These are phyloP conservation scores for Rhabdophis nuchalis DNA, from an alignment of 2,797 vertebrate species.

Conservation along the genomic window DNA sequence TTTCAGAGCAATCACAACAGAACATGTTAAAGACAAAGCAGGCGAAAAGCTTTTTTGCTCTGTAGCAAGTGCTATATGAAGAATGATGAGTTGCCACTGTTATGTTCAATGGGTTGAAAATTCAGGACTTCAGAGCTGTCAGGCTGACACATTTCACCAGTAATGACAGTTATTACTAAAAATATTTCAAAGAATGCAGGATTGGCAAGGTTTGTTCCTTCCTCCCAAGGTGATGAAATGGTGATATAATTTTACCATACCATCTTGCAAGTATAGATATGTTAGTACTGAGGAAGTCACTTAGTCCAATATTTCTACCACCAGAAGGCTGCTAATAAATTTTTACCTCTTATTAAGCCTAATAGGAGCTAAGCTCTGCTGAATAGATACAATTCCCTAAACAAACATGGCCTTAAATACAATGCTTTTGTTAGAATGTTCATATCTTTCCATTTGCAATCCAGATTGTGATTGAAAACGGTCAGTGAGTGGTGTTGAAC, in stretches of 20 bases:
- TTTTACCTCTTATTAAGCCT: not conserved
- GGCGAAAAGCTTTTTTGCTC: not conserved
- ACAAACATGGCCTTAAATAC: not conserved
- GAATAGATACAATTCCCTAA: not conserved
- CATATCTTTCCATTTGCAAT: not conserved
- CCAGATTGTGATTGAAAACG: not conserved
- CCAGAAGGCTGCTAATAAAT: not conserved
- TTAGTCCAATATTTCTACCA: not conserved
- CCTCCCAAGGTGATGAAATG: conserved; percentile 56
- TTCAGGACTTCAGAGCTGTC: conserved; percentile 45
- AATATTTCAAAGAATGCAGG: conserved; percentile 42
- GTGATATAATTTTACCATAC: conserved; percentile 36
- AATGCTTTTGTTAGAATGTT: not conserved
- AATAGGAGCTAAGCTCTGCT: not conserved
- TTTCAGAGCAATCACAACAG: conserved; percentile 23
- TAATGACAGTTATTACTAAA: conserved; percentile 44
- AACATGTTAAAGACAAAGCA: conserved; percentile 1
- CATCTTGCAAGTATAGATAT: conserved; percentile 44
- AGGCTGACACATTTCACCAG: conserved; percentile 35
- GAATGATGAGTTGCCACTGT: not conserved
- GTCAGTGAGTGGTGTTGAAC: not conserved
- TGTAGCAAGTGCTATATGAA: not conserved
- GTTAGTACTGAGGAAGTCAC: conserved; percentile 16
- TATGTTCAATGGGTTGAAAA: conserved; percentile 15
- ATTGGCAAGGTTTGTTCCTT: conserved; percentile 40